These are phyloP conservation scores for Urocynchramus pylzowi DNA, from an alignment of 2,113 vertebrate species.

Conservation along the genomic window DNA sequence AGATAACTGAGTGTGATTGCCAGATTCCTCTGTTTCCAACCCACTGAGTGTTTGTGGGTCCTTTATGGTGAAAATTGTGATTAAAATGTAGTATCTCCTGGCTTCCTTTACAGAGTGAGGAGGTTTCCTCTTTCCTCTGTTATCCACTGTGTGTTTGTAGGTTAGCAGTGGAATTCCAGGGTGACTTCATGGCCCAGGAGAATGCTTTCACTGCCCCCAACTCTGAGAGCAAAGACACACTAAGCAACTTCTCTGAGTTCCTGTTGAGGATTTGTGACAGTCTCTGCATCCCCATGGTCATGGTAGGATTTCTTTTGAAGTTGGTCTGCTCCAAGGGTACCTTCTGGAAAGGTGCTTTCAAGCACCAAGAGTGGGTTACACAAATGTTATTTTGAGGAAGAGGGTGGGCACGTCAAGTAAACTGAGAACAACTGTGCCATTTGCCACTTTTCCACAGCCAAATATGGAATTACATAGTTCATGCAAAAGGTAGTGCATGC, in stretches of 20 bases:
- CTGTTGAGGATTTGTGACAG: constrained; percentile 85
- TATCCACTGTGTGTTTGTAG: constrained; percentile 61
- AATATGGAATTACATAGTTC: not conserved
- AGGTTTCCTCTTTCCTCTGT: not conserved
- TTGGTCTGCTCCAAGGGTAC: not conserved
- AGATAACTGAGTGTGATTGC: not conserved
- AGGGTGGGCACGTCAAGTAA: not conserved
- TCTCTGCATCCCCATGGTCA: constrained; percentile 85
- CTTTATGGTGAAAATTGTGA: not conserved
- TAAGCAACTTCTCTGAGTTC: constrained; percentile 84
- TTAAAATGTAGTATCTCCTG: not conserved
- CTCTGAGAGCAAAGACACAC: constrained; percentile 72
- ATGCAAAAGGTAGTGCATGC: not conserved
- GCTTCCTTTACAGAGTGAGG: not conserved
- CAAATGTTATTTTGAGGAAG: not conserved
- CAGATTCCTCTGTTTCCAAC: not conserved
- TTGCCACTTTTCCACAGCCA: not conserved
- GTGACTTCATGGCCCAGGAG: constrained; percentile 80
- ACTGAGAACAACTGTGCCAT: not conserved
- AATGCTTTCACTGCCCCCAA: constrained; percentile 86
- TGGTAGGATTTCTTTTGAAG: constrained; percentile 72
- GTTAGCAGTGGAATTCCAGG: constrained; percentile 83
- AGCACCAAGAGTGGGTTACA: not conserved
- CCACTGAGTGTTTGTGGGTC: not conserved
- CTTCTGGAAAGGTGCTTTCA: not conserved